Base-by-base conservation (phyloP, 1,140 invertebrate genomes). In the Helicoverpa armigera region DNA sequence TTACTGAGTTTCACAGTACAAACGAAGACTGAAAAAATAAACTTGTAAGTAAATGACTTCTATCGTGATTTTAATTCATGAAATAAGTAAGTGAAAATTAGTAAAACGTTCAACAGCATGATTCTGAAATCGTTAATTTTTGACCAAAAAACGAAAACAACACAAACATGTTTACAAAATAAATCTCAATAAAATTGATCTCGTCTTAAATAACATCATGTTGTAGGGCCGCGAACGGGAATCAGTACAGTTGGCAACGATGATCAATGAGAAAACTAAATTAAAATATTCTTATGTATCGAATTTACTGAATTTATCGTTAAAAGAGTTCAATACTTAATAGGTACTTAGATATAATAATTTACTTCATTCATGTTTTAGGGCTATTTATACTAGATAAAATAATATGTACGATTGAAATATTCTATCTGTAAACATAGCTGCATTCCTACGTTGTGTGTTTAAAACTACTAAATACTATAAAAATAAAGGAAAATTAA, bases 161-260 rank as follows among this genome's bases (percentile, higher is more conserved):
- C 86, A 85, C 79, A 81, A 88, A 88, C 81, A 82, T 88, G 87
- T 94, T 93, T 88, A 94, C 88, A 88, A 85, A 88, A 94, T 94
- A 94, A 94, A 94, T 94, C 90, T 94, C 87, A 91, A 91, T 92
- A 92, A 91, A 92, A 92, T 93, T 91, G 88, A 91, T 93, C 88
- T 90, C 86, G 90, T 92, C 88, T 90, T 94, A 92, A 92, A 92
- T 94, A 92, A 92, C 89, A 91, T 91, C 88, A 91, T 91, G 88
- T 89, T 85, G 67, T 79, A 84, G 74, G 84, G 76, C 80, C 77
- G 82, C 80, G 84, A 80, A 82, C 83, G 79, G 79, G 83, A 79
- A 72, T 70, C 61, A 11, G 90, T 89, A 92, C 48, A 54, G 89
- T 86, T 82, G 80, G 85, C 89, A 77, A 14, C 61, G 7, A 51